Evolutionary conservation across 1,140 invertebrate genomes (phyloP).

Genomic region (Ceratina calcarata): DNA sequence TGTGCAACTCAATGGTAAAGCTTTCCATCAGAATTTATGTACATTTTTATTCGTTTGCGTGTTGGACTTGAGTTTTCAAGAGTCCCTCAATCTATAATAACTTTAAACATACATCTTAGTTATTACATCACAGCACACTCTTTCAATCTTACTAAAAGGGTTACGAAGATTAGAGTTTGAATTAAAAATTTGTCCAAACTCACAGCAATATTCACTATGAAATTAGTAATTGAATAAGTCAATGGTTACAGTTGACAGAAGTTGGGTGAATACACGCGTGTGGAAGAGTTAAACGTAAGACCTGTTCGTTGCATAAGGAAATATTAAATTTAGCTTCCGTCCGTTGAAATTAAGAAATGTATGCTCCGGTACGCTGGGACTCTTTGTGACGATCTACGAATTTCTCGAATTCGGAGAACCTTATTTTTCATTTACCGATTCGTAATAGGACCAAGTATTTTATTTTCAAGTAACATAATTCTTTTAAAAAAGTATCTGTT

Average conservation of each 20-base stretch:
- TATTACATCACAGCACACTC: too few relatives aligned
- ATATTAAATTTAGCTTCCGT: slow-evolving; percentile 8
- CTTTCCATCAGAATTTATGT: too few relatives aligned
- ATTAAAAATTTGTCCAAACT: background rate
- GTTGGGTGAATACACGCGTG: background rate
- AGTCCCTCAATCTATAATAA: too few relatives aligned
- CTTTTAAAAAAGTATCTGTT: background rate
- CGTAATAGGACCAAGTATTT: background rate
- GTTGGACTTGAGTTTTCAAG: too few relatives aligned
- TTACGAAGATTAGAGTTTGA: too few relatives aligned
- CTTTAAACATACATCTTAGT: too few relatives aligned
- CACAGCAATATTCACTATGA: background rate
- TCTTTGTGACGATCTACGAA: background rate
- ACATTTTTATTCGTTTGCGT: too few relatives aligned
- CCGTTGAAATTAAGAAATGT: slow-evolving; percentile 28
- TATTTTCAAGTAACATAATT: background rate
- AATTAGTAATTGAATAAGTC: slow-evolving; percentile 26
- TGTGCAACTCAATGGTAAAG: too few relatives aligned
- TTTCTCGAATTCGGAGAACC: background rate
- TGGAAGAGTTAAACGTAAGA: too few relatives aligned
- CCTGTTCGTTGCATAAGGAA: too few relatives aligned
- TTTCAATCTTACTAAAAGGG: too few relatives aligned
- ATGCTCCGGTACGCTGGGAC: background rate
- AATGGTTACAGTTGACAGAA: background rate
- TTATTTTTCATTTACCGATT: background rate